These are phyloP conservation scores for Lycia hirtaria DNA, from an alignment of 2,888 invertebrate genomes.

Conservation along the genomic window DNA sequence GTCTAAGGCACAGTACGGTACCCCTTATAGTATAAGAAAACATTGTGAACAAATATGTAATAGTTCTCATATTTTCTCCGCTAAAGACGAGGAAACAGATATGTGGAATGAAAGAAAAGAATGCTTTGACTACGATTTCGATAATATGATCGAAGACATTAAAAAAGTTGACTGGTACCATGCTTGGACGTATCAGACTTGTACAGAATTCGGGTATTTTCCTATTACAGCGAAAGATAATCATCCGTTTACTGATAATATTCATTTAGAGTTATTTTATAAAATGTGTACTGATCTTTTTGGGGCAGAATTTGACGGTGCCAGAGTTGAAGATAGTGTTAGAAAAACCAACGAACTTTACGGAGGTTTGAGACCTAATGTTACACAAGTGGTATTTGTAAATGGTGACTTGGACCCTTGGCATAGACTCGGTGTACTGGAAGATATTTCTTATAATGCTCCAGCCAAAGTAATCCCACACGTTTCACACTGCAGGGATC, in stretches of 20 bases:
- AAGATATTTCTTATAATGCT: constrained; percentile 70
- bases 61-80: constrained; percentile 38
- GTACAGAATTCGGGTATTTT: constrained; percentile 91
- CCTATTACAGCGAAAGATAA: constrained; percentile 86
- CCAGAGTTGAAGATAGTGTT: constrained; percentile 66
- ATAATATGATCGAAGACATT: constrained; percentile 56
- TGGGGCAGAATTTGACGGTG: constrained; percentile 67
- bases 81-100: constrained; percentile 44
- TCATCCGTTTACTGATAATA: constrained; percentile 85
- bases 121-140: constrained; percentile 66
- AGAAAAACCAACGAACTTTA: constrained; percentile 77
- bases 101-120: constrained; percentile 50
- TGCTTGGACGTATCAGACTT: constrained; percentile 90
- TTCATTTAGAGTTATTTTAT: constrained; percentile 71
- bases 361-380: constrained; percentile 75
- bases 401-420: constrained; percentile 87
- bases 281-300: constrained; percentile 71
- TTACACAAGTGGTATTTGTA: constrained; percentile 83
- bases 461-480: constrained; percentile 67
- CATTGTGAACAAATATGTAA: constrained; percentile 55
- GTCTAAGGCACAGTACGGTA: constrained; percentile 66
- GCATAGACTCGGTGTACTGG: constrained; percentile 80
- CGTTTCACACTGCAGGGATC: constrained; percentile 68
- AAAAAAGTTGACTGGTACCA: constrained; percentile 51
- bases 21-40: constrained; percentile 50